phyloP scores from a whole-genome alignment of 2,797 vertebrate genomes.

The Ataeniobius toweri region DNA sequence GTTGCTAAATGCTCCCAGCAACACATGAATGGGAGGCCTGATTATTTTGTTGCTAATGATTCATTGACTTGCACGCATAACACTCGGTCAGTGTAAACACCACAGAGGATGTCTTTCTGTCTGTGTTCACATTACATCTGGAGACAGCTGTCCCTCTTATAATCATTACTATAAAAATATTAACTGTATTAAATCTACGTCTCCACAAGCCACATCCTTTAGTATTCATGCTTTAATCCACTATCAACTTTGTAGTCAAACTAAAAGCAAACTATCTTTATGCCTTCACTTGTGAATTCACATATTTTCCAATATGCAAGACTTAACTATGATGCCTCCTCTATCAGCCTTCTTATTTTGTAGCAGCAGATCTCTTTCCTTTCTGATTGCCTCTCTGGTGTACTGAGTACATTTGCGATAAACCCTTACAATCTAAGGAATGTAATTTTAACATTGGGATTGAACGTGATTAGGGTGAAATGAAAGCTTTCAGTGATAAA shows the following conservation, averaged over 20 bases:
- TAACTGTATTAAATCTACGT: not conserved
- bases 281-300: slow-evolving; percentile 23
- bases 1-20: slow-evolving; percentile 51
- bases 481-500: slow-evolving; percentile 47
- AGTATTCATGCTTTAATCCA: slow-evolving; percentile 6
- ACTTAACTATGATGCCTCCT: slow-evolving; percentile 40
- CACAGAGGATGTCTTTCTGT: slow-evolving; percentile 27
- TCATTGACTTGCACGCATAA: slow-evolving; percentile 45
- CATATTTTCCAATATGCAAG: slow-evolving; percentile 42
- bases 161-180: not conserved
- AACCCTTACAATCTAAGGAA: slow-evolving; percentile 59
- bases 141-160: slow-evolving; percentile 6
- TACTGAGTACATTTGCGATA: slow-evolving; percentile 44
- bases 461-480: slow-evolving; percentile 55
- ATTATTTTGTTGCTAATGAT: slow-evolving; percentile 71
- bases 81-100: slow-evolving; percentile 28
- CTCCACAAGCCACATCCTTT: not conserved
- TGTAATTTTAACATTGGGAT: slow-evolving; percentile 50
- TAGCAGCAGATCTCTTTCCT: slow-evolving; percentile 20
- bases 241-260: slow-evolving; percentile 19
- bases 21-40: slow-evolving; percentile 67
- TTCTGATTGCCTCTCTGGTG: slow-evolving; percentile 52
- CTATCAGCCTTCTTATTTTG: slow-evolving; percentile 33
- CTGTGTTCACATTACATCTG: slow-evolving; percentile 18
- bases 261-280: slow-evolving; percentile 22